Base-by-base conservation (phyloP, 2,113 vertebrate genomes). In the Pelodiscus sinensis region DNA sequence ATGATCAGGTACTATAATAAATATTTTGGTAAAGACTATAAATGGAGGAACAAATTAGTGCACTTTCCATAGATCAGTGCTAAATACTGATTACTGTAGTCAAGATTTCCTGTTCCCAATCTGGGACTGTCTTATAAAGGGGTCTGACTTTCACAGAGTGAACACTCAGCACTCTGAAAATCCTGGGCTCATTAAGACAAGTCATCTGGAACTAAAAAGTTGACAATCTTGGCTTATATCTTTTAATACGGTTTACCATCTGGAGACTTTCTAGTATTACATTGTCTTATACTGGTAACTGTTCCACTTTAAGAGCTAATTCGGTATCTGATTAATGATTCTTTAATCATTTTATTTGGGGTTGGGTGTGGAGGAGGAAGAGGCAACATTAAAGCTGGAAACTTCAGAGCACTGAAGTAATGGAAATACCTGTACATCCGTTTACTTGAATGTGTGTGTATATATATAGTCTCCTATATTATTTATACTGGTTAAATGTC, bases 1-100 rank as follows among this genome's bases (percentile, higher is more conserved):
- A 99, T 0, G 99, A 99, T 96, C 99, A 99, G 98, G 99, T 99
- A 98, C 88, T 19, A 12, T 58, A 94, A 77, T 13, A 81, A 2
- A 52, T 44, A 29, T 38, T 77, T 29, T 54, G 29, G 44, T 15
- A 6, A 84, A 77, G 50, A 58, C 16, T 35, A n/a, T 68, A 35
- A 35, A 31, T 44, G 44, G 24, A 55, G 44, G 14, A 54, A 56
- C 27, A 55, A 22, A 55, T 81, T 56, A n/a, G 11, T 77, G 25
- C 1, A 15, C 12, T 77, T 77, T 50, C 25, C 6, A 15, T 50
- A 44, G 22, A 11, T 77, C 6, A 50, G 38, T 77, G 73, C 73
- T 73, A 24, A 75, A 68, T 24, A 38, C 3, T 44, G 35, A 75
- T 7, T 44, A n/a, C 16, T 8, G 25, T 50, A 24, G 21, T 50